phyloP scores from a whole-genome alignment of 2,113 vertebrate genomes.

The Suncus etruscus region DNA sequence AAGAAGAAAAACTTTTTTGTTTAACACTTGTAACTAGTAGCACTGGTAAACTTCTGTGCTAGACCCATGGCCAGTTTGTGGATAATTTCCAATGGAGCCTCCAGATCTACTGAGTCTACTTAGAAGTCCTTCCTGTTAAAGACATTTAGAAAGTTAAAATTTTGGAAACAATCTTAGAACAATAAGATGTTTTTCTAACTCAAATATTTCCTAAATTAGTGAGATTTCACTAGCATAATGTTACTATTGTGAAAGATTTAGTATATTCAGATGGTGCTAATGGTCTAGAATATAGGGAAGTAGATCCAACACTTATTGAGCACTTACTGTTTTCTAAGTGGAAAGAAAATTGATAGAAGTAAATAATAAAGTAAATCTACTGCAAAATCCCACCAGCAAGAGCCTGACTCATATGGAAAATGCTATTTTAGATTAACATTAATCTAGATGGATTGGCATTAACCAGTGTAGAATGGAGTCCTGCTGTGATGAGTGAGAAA shows the following conservation, averaged over 20 bases:
- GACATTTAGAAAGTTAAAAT: neutral
- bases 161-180: slow-evolving; percentile 35
- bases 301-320: slow-evolving; percentile 10
- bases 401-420: neutral
- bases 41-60: no score
- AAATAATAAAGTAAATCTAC: neutral
- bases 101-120: neutral
- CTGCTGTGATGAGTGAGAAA: neutral
- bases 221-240: neutral
- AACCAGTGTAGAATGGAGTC: neutral
- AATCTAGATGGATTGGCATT: neutral
- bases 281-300: neutral
- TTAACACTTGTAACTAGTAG: neutral
- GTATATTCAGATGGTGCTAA: neutral
- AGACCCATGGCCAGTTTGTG: no score
- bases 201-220: neutral
- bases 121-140: neutral
- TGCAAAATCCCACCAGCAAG: neutral
- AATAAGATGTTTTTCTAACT: slow-evolving; percentile 37
- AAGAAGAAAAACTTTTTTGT: neutral
- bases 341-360: no score
- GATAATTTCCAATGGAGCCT: neutral
- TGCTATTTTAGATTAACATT: neutral
- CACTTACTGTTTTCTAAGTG: slow-evolving; percentile 8
- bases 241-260: neutral